phyloP scores from a whole-genome alignment of 2,113 vertebrate genomes.

The Forbesichthys agassizii region DNA sequence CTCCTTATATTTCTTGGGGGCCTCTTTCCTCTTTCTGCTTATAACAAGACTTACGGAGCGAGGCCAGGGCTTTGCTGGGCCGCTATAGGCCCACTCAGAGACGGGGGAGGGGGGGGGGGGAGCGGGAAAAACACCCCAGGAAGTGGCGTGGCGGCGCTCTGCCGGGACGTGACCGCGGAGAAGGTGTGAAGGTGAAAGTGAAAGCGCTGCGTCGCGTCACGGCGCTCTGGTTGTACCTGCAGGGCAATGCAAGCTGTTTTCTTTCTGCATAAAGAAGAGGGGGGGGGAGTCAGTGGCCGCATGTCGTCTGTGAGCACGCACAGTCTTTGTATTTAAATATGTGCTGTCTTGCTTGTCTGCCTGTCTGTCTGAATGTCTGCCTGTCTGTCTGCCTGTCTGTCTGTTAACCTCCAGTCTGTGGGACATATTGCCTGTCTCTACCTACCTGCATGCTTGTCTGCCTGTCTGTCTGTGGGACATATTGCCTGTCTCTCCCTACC shows the following conservation, averaged over 20 bases:
- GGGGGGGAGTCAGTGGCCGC: constrained; percentile 19
- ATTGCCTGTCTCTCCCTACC: neutral
- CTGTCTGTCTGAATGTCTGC: constrained; percentile 11
- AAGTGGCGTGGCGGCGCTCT: constrained; percentile 77
- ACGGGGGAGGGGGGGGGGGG: constrained; percentile 31
- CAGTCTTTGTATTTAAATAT: constrained; percentile 47
- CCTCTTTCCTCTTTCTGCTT: constrained; percentile 87
- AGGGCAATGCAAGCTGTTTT: constrained; percentile 79
- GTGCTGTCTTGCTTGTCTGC: constrained; percentile 16
- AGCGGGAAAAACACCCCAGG: constrained; percentile 36
- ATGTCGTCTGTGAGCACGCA: neutral
- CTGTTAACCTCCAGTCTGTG: neutral
- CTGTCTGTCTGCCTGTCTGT: neutral
- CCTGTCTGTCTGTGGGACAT: constrained; percentile 9
- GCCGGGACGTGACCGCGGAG: constrained; percentile 83
- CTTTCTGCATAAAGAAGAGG: constrained; percentile 74
- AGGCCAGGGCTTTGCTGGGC: constrained; percentile 81
- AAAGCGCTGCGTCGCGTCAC: constrained; percentile 52
- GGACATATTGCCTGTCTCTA: neutral
- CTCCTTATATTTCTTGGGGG: constrained; percentile 93
- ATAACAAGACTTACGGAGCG: constrained; percentile 89
- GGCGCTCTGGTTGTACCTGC: constrained; percentile 78
- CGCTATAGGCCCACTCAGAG: constrained; percentile 35
- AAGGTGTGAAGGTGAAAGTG: constrained; percentile 95
- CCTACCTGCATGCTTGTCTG: neutral